Percentiles rank a stretch among this genome's conserved stretches.
phyloP scores from a whole-genome alignment of 1,140 invertebrate genomes.

The Gonatopus flavifemur region DNA sequence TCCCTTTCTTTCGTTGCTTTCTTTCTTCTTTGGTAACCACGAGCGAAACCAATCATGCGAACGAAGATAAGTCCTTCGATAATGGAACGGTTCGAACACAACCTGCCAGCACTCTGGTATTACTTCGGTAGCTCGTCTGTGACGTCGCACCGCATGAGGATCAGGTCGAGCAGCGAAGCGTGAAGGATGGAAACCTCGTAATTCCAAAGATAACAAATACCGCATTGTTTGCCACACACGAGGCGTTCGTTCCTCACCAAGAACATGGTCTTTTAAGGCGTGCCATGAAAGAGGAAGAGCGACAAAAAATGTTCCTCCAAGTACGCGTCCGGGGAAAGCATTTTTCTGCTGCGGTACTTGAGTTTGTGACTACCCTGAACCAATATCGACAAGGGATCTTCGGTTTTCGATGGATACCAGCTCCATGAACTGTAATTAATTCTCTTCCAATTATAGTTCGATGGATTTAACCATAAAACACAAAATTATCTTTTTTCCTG shows the following conservation, averaged over 20 bases:
- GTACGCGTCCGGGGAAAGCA: too few species aligned
- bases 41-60: slow-evolving; percentile 39
- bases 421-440: too few species aligned
- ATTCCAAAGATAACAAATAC: slow-evolving; percentile 36
- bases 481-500: too few species aligned
- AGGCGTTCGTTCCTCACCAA: not conserved
- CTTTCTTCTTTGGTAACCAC: slow-evolving; percentile 24
- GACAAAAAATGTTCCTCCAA: too few species aligned
- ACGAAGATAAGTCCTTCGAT: slow-evolving; percentile 42
- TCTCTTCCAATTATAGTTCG: slow-evolving; percentile 31
- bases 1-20: too few species aligned
- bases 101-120: slow-evolving; percentile 11
- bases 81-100: slow-evolving; percentile 38
- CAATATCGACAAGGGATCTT: too few species aligned
- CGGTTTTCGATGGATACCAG: too few species aligned
- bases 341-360: too few species aligned
- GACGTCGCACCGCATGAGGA: slow-evolving; percentile 26
- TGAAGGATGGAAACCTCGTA: slow-evolving; percentile 20
- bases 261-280: too few species aligned
- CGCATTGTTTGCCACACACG: slow-evolving; percentile 27
- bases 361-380: too few species aligned
- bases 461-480: too few species aligned
- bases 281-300: too few species aligned
- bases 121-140: slow-evolving; percentile 15
- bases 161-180: slow-evolving; percentile 29